phyloP scores from a whole-genome alignment of 37 sponge, comb jelly and placozoan species.

The Mnemiopsis leidyi region DNA sequence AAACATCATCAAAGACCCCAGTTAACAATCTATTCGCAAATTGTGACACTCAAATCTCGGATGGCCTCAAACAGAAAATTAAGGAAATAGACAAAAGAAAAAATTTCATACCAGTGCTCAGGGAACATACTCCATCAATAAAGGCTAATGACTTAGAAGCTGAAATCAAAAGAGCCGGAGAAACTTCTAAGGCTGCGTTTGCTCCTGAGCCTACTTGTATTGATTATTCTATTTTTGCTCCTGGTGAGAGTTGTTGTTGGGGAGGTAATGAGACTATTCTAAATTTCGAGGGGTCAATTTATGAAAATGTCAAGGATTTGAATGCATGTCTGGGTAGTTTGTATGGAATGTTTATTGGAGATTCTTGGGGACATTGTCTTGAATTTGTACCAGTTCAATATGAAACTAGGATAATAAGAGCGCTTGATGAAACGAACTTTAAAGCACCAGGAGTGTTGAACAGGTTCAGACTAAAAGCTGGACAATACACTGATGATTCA shows the following conservation, averaged over 20 bases:
- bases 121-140: conserved; percentile 25
- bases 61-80: conserved; percentile 14
- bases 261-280: conserved; percentile 27
- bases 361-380: conserved; percentile 45
- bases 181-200: conserved; percentile 14
- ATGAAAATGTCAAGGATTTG: neutral
- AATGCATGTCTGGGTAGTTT: neutral
- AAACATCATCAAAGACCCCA: neutral
- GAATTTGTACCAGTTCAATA: conserved; percentile 63
- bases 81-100: neutral
- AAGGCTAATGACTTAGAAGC: neutral
- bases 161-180: neutral
- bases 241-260: neutral
- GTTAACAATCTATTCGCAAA: neutral
- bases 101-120: conserved; percentile 1
- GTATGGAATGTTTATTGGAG: conserved; percentile 42
- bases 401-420: neutral
- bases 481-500: conserved; percentile 52
- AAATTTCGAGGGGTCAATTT: neutral
- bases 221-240: conserved; percentile 34
- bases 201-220: conserved; percentile 51
- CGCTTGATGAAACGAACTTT: conserved; percentile 1
- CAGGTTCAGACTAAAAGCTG: conserved; percentile 47
- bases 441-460: conserved; percentile 52
- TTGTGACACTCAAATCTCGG: neutral